Evolutionary conservation across 2,888 invertebrate genomes (phyloP).

Genomic region (Aporophyla lueneburgensis): DNA sequence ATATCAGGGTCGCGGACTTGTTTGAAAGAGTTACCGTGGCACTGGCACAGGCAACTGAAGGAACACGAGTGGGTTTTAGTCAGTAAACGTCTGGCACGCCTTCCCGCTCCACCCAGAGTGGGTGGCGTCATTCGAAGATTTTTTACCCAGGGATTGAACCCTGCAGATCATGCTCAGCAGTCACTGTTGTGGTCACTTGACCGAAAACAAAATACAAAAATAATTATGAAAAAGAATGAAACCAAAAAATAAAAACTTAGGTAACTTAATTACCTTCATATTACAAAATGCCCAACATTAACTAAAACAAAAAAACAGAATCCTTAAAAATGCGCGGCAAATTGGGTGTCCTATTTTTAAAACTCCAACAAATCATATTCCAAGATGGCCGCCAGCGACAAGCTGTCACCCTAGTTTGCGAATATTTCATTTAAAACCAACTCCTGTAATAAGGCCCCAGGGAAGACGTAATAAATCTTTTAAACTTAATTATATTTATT

Average conservation of each 20-base stretch:
- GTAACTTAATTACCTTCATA: neutral
- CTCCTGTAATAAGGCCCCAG: slow-evolving; percentile 6
- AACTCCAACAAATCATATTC: slow-evolving; percentile 47
- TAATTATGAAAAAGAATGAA: neutral
- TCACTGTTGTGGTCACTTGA: no score
- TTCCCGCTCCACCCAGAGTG: no score
- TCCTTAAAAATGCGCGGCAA: slow-evolving; percentile 21
- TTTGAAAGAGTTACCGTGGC: no score
- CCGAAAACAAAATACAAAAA: neutral
- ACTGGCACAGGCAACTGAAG: no score
- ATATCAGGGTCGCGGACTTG: no score
- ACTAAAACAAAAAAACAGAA: slow-evolving; percentile 16
- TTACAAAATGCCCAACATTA: neutral
- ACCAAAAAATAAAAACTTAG: neutral
- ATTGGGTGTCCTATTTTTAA: slow-evolving; percentile 44
- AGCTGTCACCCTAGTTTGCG: slow-evolving; percentile 42
- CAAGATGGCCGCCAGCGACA: slow-evolving; percentile 48
- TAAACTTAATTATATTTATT: slow-evolving; percentile 14
- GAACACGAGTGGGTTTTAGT: no score
- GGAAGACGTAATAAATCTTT: slow-evolving; percentile 31
- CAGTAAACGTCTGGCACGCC: no score
- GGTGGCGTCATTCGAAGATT: no score
- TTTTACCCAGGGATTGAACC: neutral
- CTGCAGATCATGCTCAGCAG: no score
- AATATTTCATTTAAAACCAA: slow-evolving; percentile 41